phyloP scores from a whole-genome alignment of 2,888 invertebrate genomes.

The Empis livida region DNA sequence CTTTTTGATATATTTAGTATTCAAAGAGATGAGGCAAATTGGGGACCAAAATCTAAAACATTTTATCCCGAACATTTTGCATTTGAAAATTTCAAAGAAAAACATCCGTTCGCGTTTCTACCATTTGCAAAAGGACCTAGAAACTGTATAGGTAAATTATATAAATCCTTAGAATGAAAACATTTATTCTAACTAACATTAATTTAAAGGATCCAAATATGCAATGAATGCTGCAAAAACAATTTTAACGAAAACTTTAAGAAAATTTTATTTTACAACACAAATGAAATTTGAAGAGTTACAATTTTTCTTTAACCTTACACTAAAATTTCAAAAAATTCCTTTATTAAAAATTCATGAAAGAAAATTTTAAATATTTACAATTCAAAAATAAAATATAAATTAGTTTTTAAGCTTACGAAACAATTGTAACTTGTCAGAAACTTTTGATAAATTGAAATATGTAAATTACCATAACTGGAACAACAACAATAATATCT shows the following conservation, averaged over 20 bases:
- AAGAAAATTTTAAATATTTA: too few species aligned
- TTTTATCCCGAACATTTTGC: constrained; percentile 29
- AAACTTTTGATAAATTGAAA: too few species aligned
- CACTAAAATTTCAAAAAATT: too few species aligned
- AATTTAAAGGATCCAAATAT: neutral
- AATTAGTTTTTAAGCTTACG: too few species aligned
- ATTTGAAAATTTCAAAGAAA: constrained; percentile 6
- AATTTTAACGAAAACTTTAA: neutral
- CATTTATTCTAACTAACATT: neutral
- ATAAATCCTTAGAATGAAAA: too few species aligned
- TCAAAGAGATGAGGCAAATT: constrained; percentile 25
- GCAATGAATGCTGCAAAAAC: neutral
- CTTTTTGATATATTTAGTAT: constrained; percentile 29
- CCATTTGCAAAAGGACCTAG: constrained; percentile 32
- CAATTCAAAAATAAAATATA: too few species aligned
- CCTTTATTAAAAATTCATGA: too few species aligned
- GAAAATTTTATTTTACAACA: neutral
- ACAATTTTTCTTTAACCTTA: neutral
- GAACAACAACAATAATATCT: too few species aligned
- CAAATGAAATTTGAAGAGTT: neutral
- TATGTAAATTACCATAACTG: too few species aligned
- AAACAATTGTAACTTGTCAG: too few species aligned
- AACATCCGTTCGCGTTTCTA: constrained; percentile 26
- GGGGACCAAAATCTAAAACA: constrained; percentile 24
- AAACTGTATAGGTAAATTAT: constrained; percentile 31